Evolutionary conservation across 2,888 invertebrate species (phyloP).

Genomic region (Erebia epiphron): DNA sequence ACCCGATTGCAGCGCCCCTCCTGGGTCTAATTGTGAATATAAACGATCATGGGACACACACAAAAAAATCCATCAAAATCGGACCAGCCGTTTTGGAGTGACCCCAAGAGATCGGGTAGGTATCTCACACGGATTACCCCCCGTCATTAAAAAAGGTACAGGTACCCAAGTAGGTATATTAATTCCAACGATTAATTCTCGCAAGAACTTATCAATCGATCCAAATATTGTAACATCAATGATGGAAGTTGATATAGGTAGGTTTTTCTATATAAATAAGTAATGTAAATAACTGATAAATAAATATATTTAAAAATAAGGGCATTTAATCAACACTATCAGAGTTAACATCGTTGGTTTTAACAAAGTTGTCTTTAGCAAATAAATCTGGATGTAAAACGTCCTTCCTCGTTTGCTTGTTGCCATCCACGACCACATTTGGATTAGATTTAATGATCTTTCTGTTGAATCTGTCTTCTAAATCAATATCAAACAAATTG

Average conservation of each 20-base stretch:
- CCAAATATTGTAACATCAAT: neutral
- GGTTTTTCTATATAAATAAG: neutral
- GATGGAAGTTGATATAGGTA: neutral
- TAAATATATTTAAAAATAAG: neutral
- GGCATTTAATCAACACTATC: slow-evolving; percentile 45
- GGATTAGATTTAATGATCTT: slow-evolving; percentile 60
- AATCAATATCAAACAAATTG: slow-evolving; percentile 53
- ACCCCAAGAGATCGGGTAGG: no score
- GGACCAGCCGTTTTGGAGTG: no score
- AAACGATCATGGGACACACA: no score
- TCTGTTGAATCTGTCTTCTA: slow-evolving; percentile 51
- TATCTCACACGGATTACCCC: no score
- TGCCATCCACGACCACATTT: slow-evolving; percentile 54
- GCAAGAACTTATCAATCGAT: no score
- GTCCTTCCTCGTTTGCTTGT: slow-evolving; percentile 56
- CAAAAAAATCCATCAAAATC: no score
- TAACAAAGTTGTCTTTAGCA: slow-evolving; percentile 64
- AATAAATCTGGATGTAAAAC: slow-evolving; percentile 69
- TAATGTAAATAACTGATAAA: neutral
- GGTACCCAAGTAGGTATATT: no score
- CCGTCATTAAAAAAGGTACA: no score
- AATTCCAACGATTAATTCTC: no score
- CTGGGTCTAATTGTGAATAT: no score
- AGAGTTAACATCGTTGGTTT: slow-evolving; percentile 47
- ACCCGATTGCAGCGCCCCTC: no score